Base-by-base conservation (phyloP, 2,113 vertebrate species). In the Lutjanus erythropterus region DNA sequence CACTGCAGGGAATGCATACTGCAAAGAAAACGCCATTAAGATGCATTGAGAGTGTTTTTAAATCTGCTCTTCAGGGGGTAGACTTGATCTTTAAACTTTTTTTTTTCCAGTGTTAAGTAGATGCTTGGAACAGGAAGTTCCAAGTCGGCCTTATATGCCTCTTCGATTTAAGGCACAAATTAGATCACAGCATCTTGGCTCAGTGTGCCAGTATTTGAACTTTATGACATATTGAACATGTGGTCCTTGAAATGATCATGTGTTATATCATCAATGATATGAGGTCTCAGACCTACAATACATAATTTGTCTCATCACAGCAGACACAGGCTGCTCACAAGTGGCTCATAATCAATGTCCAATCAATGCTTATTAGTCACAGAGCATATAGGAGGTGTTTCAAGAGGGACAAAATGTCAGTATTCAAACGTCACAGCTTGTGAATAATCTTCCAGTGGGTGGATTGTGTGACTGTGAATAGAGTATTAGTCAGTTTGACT, bases 381-480 rank as follows among this genome's bases (percentile, higher is more conserved):
- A 29, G 56, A 65, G 77, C 39, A 23, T 56, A 50, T 16, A 53
- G 80, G 53, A 66, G 79, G 46, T 39, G 52, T 77, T 71, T 74
- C 41, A 46, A 77, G 55, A 75, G 46, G 71, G n/a, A 65, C 62
- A 61, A 37, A 71, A 27, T 64, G 33, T 53, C 72, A 52, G 64
- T n/a, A n/a, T 70, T 49, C 56, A 56, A 79, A 67, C 53, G 55
- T 86, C 84, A 62, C 27, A 66, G 68, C 47, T 74, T 73, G 71
- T 79, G 80, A 85, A 81, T 83, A 83, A 89, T 85, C 80, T 29
- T 80, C 37, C 18, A 23, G 49, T 74, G 59, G 55, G 78, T 77
- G 78, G 76, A 73, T 75, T 66, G 56, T 78, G 61, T 71, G 71
- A 65, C 64, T 67, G 39, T 27, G 71, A 64, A 84, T 81, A 19